phyloP scores from a whole-genome alignment of 1,140 invertebrate species.

The Habropoda laboriosa region DNA sequence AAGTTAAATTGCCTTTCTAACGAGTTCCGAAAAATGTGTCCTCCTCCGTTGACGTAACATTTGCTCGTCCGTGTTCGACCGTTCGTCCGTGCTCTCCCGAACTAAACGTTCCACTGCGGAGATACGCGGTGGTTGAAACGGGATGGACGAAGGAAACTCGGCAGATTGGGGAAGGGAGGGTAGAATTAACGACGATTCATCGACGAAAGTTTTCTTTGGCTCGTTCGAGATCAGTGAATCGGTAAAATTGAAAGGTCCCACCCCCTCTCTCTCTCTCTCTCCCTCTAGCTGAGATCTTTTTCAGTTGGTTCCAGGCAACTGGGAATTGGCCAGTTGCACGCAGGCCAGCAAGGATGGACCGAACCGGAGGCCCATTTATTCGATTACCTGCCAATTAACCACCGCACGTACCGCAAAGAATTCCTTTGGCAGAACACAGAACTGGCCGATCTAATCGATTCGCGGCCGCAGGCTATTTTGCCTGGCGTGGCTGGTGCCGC shows the following conservation, averaged over 20 bases:
- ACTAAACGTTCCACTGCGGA: background rate
- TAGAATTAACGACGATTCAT: conserved; percentile 24
- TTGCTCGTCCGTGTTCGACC: conserved; percentile 4
- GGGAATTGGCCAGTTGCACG: background rate
- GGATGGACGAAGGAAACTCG: no score
- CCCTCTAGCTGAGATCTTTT: conserved; percentile 23
- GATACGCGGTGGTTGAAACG: background rate
- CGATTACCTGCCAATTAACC: conserved; percentile 54
- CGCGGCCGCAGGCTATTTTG: conserved; percentile 46
- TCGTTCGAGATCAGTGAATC: background rate
- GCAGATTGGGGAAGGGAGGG: no score
- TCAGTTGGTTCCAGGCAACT: background rate
- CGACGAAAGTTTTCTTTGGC: conserved; percentile 8
- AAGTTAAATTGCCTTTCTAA: conserved; percentile 68
- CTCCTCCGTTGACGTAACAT: conserved; percentile 25
- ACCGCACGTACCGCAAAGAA: conserved; percentile 33
- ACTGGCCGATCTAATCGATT: conserved; percentile 42
- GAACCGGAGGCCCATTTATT: no score
- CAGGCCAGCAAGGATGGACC: background rate
- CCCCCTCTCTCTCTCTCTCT: no score
- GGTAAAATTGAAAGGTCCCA: background rate
- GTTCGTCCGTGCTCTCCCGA: background rate
- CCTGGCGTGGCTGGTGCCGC: conserved; percentile 16
- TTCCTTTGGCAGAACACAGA: conserved; percentile 43
- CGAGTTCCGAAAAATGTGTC: conserved; percentile 63